A percentile compares a stretch with the other conserved stretches of the same genome.
Conservation (phyloP, 2,113 vertebrate genomes). For the Caracal caracal region DNA sequence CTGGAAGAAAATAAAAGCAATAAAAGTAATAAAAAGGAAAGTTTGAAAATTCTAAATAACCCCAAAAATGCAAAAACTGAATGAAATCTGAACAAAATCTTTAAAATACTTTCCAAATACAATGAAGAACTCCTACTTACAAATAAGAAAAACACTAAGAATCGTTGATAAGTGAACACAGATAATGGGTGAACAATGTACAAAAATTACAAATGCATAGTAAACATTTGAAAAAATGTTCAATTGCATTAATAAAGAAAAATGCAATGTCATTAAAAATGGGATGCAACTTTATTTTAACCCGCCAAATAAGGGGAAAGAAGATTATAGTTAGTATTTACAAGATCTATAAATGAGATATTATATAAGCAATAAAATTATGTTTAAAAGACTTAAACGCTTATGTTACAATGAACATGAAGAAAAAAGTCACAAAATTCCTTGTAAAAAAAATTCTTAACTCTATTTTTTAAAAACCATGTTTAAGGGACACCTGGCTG, state of each 20-base stretch:
- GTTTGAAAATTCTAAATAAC: not conserved
- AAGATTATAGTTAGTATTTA: not conserved
- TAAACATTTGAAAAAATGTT: not conserved
- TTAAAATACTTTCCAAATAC: not conserved
- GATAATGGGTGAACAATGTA: not conserved
- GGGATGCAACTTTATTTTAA: not conserved
- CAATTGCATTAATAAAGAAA: not conserved
- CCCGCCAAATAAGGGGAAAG: not conserved
- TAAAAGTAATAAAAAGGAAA: not conserved
- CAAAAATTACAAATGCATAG: not conserved
- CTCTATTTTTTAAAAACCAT: not conserved
- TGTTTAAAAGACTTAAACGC: not conserved
- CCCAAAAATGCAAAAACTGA: not conserved
- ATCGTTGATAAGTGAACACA: not conserved
- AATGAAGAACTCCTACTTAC: not conserved
- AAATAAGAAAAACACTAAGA: not conserved
- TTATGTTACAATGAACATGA: not conserved
- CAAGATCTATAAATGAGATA: not conserved
- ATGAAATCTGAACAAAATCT: not conserved
- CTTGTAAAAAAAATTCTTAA: not conserved
- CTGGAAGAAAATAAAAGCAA: not conserved
- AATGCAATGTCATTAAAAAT: not conserved
- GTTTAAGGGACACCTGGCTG: not conserved
- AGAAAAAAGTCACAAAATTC: slow-evolving; percentile 23
- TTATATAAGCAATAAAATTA: not conserved